These are phyloP conservation scores for Globia sparganii DNA, from an alignment of 2,888 invertebrate species.

Conservation along the genomic window DNA sequence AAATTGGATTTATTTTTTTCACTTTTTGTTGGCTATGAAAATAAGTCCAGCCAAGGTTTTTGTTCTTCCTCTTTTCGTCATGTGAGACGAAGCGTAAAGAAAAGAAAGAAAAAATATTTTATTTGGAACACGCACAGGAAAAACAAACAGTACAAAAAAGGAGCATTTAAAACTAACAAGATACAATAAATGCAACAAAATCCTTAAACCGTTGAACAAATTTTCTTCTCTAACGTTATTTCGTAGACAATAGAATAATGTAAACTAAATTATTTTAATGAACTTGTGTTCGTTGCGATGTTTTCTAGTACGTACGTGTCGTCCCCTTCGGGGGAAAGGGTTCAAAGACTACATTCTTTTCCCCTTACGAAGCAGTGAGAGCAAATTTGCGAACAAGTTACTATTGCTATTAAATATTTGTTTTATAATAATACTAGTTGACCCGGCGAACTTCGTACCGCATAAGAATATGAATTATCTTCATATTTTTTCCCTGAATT, in stretches of 20 bases:
- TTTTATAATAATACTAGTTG: no score
- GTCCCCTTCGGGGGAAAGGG: conserved; percentile 13
- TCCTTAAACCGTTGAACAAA: not conserved
- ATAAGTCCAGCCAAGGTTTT: no score
- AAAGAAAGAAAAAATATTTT: not conserved
- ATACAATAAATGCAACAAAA: not conserved
- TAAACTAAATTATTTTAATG: conserved; percentile 32
- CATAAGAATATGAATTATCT: no score
- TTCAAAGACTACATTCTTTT: conserved; percentile 19
- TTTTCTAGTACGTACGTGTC: conserved; percentile 14
- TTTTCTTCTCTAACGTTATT: conserved; percentile 21
- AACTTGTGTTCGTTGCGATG: not conserved
- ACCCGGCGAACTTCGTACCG: no score
- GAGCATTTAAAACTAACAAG: not conserved
- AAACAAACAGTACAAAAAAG: not conserved
- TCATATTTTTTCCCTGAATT: no score
- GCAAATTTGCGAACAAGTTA: conserved; percentile 23
- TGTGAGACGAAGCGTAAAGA: not conserved
- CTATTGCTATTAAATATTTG: conserved; percentile 33
- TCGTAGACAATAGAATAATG: conserved; percentile 2
- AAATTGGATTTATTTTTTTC: not conserved
- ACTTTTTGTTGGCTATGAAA: not conserved
- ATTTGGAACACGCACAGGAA: not conserved
- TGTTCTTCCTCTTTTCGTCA: not conserved
- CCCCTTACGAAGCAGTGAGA: conserved; percentile 6